Percentiles rank a stretch among this genome's conserved stretches.
Conservation (phyloP, 1,140 invertebrate genomes). For the Drosophila pseudoobscura region DNA sequence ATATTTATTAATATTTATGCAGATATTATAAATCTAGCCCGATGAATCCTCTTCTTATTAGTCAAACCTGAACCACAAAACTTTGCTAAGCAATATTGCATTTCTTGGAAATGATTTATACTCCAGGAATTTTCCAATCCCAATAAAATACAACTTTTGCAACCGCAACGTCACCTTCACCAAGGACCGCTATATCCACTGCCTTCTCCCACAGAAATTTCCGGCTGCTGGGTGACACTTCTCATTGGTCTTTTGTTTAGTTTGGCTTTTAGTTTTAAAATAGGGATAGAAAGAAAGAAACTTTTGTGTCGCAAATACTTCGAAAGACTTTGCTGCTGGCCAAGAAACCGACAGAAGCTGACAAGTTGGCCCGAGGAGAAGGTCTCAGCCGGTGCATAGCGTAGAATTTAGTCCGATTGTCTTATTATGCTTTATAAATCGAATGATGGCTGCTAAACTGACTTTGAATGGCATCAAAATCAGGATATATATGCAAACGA, state of each 20-base stretch:
- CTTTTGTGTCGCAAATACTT: constrained; percentile 70
- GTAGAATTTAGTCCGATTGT: constrained; percentile 59
- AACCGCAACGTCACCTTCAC: constrained; percentile 7
- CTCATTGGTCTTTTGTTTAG: constrained; percentile 36
- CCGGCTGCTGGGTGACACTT: constrained; percentile 41
- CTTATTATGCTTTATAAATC: constrained; percentile 71
- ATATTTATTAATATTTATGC: constrained; percentile 10
- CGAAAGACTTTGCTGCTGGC: constrained; percentile 42
- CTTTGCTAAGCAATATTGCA: constrained; percentile 5
- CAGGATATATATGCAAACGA: constrained; percentile 69
- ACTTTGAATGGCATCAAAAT: constrained; percentile 68
- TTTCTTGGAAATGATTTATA: constrained; percentile 35
- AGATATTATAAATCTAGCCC: constrained; percentile 5
- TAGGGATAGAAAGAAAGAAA: constrained; percentile 23
- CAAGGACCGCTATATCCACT: too few relatives aligned
- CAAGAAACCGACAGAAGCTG: constrained; percentile 30
- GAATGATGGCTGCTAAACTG: constrained; percentile 70
- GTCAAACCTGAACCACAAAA: neutral
- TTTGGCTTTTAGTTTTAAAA: constrained; percentile 67
- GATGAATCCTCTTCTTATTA: neutral
- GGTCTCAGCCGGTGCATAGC: constrained; percentile 32
- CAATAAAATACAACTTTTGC: constrained; percentile 9
- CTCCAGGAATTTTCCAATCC: neutral
- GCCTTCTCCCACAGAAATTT: constrained; percentile 3
- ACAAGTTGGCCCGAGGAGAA: constrained; percentile 33